These are phyloP conservation scores for Propithecus coquereli DNA, from an alignment of 2,113 vertebrate genomes.

Conservation along the genomic window DNA sequence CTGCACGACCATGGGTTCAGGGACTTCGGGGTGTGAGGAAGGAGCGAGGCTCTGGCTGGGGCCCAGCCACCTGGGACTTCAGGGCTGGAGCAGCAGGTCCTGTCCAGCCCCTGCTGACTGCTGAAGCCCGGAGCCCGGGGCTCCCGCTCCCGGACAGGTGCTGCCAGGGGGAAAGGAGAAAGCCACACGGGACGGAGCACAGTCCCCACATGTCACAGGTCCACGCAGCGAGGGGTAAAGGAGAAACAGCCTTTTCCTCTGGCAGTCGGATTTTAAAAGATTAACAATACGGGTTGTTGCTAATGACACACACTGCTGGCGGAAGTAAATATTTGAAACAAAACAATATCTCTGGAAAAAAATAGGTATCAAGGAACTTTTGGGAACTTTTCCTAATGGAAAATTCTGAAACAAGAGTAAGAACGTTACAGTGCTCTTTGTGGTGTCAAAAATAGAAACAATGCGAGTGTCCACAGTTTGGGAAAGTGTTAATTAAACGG, in stretches of 20 bases:
- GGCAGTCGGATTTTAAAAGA: not conserved
- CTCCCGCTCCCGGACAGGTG: not conserved
- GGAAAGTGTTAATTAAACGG: too few species aligned
- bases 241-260: too few species aligned
- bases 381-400: not conserved
- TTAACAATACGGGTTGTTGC: not conserved
- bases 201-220: fast-evolving
- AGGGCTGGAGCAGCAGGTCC: not conserved
- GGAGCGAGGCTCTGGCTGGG: not conserved
- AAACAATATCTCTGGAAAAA: not conserved
- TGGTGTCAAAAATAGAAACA: not conserved
- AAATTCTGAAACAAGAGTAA: too few species aligned
- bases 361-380: not conserved
- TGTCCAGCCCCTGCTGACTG: not conserved
- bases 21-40: not conserved
- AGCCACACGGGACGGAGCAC: fast-evolving
- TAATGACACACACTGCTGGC: too few species aligned
- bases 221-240: not conserved
- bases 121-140: not conserved
- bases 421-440: fast-evolving
- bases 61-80: not conserved
- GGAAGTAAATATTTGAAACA: not conserved
- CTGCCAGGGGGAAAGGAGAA: not conserved
- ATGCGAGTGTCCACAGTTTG: fast-evolving
- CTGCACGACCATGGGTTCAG: not conserved